Evolutionary conservation across 2,888 invertebrate species (phyloP).

Genomic region (Smittia sp.): DNA sequence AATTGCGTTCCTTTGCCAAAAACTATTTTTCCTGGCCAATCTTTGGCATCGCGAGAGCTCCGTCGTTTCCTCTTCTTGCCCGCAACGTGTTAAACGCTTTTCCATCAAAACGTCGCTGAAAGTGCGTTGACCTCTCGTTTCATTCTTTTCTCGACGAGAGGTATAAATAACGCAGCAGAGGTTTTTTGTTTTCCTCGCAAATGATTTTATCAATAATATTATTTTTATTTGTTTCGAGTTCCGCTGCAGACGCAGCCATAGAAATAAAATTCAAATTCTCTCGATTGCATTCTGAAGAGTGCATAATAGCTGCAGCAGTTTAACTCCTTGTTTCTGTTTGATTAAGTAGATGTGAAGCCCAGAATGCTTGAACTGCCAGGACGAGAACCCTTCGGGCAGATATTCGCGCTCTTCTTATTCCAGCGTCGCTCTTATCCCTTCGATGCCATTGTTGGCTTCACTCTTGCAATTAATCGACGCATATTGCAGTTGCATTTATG

Average conservation of each 20-base stretch:
- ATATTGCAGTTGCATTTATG: background rate
- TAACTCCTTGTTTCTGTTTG: background rate
- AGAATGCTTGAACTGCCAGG: background rate
- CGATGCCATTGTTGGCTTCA: background rate
- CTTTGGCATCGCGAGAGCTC: too few species aligned
- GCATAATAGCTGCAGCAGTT: conserved; percentile 16
- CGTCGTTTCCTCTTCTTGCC: too few species aligned
- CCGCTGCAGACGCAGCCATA: background rate
- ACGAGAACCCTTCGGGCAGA: background rate
- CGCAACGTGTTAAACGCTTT: background rate
- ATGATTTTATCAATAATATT: conserved; percentile 14
- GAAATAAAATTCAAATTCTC: conserved; percentile 9
- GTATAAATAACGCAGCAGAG: conserved; percentile 13
- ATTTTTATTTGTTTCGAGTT: background rate
- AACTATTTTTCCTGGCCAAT: too few species aligned
- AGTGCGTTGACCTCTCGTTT: conserved; percentile 23
- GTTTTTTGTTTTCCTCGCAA: conserved; percentile 3
- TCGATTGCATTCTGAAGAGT: conserved; percentile 21
- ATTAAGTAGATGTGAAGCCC: conserved; percentile 1
- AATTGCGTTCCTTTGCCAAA: too few species aligned
- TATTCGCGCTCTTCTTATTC: conserved; percentile 9
- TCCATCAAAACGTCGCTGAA: conserved; percentile 19
- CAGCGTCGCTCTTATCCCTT: background rate
- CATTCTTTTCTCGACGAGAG: background rate
- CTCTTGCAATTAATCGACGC: background rate